phyloP scores from a whole-genome alignment of 2,113 vertebrate genomes.

The Cyphomyrus plagiostoma region DNA sequence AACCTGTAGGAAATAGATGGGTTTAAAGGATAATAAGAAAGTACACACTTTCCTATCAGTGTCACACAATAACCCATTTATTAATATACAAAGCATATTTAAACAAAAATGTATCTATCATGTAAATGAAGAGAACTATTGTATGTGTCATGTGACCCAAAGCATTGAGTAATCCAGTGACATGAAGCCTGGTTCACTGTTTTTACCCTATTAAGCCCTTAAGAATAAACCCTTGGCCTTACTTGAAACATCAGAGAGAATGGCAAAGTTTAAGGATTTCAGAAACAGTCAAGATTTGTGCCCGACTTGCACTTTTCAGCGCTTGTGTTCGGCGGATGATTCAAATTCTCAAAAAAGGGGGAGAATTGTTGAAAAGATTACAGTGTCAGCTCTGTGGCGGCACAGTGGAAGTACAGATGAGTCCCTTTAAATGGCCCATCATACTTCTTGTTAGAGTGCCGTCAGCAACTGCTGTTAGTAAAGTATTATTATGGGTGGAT shows the following conservation, averaged over 20 bases:
- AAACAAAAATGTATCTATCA: not conserved
- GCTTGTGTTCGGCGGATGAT: conserved; percentile 34
- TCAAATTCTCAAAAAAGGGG: conserved; percentile 32
- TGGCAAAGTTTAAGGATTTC: not conserved
- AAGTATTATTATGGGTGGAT: conserved; percentile 38
- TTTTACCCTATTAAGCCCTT: not conserved
- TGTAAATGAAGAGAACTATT: not conserved
- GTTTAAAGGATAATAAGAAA: not conserved
- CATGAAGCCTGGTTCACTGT: conserved; percentile 33
- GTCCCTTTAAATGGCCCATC: conserved; percentile 47
- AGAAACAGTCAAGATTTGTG: not conserved
- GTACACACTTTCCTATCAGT: not conserved
- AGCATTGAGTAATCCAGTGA: conserved; percentile 24
- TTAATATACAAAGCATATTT: not conserved
- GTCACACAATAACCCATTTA: not conserved
- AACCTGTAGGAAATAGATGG: not conserved
- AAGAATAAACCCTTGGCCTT: not conserved
- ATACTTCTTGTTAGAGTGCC: conserved; percentile 43
- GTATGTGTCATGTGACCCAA: not conserved
- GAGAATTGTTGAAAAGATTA: conserved; percentile 48
- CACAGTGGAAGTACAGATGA: conserved; percentile 50
- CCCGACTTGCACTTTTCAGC: conserved; percentile 22
- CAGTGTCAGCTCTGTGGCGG: conserved; percentile 50
- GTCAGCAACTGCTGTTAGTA: conserved; percentile 42
- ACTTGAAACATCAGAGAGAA: not conserved